Conservation (phyloP, 2,113 vertebrate species). For the Arothron firmamentum region DNA sequence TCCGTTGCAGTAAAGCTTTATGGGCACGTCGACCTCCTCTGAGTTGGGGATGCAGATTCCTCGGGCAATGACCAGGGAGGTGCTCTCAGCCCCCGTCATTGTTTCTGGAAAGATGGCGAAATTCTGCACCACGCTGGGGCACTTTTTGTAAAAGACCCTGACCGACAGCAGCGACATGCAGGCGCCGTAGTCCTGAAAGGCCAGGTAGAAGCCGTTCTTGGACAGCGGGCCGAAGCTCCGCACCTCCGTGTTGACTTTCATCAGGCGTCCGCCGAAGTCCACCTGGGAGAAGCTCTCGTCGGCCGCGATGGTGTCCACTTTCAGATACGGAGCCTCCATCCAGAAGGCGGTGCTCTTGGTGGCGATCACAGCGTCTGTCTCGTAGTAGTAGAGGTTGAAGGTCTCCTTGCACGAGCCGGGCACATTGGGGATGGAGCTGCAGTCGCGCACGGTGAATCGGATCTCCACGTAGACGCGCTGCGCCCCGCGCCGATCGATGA, state of each 20-base stretch:
- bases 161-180: slow-evolving; percentile 98
- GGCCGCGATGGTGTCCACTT: slow-evolving; percentile 98
- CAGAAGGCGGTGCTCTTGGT: slow-evolving; percentile 95
- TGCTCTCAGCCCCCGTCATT: slow-evolving; percentile 97
- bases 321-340: slow-evolving; percentile 97
- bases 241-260: slow-evolving; percentile 98
- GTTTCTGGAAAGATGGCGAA: slow-evolving; percentile 97
- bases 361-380: slow-evolving; percentile 92
- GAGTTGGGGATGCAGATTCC: slow-evolving; percentile 94
- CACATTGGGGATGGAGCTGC: slow-evolving; percentile 96
- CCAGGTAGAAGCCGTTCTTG: slow-evolving; percentile 94
- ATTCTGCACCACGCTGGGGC: slow-evolving; percentile 96
- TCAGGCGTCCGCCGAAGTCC: slow-evolving; percentile 94
- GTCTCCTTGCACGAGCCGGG: slow-evolving; percentile 98
- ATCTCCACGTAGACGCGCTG: slow-evolving; percentile 98
- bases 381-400: slow-evolving; percentile 98
- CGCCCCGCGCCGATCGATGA: slow-evolving; percentile 88
- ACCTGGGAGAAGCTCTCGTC: slow-evolving; percentile 99
- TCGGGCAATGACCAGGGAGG: slow-evolving; percentile 91
- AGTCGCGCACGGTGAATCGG: slow-evolving; percentile 96
- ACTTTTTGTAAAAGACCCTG: slow-evolving; percentile 97
- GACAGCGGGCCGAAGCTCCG: slow-evolving; percentile 94
- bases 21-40: slow-evolving; percentile 95
- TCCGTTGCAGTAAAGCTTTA: slow-evolving; percentile 97
- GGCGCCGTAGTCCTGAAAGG: slow-evolving; percentile 97